phyloP scores from a whole-genome alignment of 2,888 invertebrate genomes.

The Scaptodrosophila latifasciaeformis region DNA sequence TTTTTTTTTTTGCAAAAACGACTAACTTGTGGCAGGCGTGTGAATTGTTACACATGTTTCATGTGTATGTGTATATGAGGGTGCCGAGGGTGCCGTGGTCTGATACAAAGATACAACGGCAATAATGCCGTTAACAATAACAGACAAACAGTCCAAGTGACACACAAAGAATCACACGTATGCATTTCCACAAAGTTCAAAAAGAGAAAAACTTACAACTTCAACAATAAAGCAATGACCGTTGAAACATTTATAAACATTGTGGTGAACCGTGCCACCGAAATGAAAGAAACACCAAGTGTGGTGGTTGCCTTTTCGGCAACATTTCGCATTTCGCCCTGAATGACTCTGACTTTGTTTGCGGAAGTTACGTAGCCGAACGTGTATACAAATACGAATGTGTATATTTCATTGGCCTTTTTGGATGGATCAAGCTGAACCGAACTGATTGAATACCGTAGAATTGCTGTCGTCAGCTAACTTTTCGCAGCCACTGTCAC shows the following conservation, averaged over 20 bases:
- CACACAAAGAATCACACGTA: too few relatives aligned
- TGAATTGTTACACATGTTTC: constrained; percentile 42
- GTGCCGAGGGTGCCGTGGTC: background rate
- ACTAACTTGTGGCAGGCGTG: constrained; percentile 25
- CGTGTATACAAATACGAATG: too few relatives aligned
- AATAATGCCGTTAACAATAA: constrained; percentile 46
- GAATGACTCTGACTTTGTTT: too few relatives aligned
- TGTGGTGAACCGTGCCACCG: constrained; percentile 37
- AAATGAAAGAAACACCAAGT: too few relatives aligned
- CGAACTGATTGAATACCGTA: too few relatives aligned
- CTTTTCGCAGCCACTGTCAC: constrained; percentile 43
- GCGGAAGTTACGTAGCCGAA: too few relatives aligned
- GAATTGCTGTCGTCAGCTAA: too few relatives aligned
- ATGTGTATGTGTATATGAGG: constrained; percentile 8
- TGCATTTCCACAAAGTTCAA: background rate
- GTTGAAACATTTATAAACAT: constrained; percentile 48
- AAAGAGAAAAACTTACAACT: constrained; percentile 24
- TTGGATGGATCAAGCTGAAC: too few relatives aligned
- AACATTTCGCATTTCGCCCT: too few relatives aligned
- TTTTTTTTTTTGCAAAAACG: background rate
- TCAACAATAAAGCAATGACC: constrained; percentile 28
- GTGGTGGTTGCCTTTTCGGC: constrained; percentile 26
- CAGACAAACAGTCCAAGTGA: constrained; percentile 33
- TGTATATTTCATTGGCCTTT: too few relatives aligned
- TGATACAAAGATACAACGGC: constrained; percentile 13